These are phyloP conservation scores for Mola mola DNA, from an alignment of 2,113 vertebrate genomes.

Conservation along the genomic window DNA sequence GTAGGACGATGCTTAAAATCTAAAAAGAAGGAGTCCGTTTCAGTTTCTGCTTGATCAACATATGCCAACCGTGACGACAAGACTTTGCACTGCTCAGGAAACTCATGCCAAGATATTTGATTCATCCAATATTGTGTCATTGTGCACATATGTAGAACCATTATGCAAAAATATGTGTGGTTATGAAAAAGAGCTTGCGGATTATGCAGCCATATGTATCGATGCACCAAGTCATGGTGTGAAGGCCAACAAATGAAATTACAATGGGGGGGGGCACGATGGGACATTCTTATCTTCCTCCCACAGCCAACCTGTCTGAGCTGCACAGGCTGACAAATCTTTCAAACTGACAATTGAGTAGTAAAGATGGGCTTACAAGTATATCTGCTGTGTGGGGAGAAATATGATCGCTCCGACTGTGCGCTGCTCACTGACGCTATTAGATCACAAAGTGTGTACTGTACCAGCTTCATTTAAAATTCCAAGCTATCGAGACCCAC, in stretches of 20 bases:
- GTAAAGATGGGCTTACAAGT: constrained; percentile 38
- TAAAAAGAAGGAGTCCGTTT: too few species aligned
- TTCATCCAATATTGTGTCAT: constrained; percentile 38
- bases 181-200: constrained; percentile 14
- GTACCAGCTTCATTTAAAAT: constrained; percentile 34
- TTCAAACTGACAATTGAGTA: constrained; percentile 16
- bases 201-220: background rate
- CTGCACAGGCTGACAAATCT: constrained; percentile 24
- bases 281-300: constrained; percentile 23
- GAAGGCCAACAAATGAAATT: constrained; percentile 7
- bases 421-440: constrained; percentile 15
- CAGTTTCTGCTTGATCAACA: too few species aligned
- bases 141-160: constrained; percentile 18
- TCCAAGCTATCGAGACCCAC: constrained; percentile 12
- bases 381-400: constrained; percentile 14
- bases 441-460: constrained; percentile 9
- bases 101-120: constrained; percentile 49
- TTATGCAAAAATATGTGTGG: constrained; percentile 23
- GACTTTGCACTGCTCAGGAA: constrained; percentile 22
- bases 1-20: too few species aligned
- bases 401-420: constrained; percentile 30
- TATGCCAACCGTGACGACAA: constrained; percentile 23
- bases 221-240: background rate
- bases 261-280: background rate
- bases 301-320: constrained; percentile 17